Percentiles rank a stretch among this genome's conserved stretches.
These are phyloP conservation scores for Nyctibius grandis DNA, from an alignment of 2,797 vertebrate genomes.

Conservation along the genomic window DNA sequence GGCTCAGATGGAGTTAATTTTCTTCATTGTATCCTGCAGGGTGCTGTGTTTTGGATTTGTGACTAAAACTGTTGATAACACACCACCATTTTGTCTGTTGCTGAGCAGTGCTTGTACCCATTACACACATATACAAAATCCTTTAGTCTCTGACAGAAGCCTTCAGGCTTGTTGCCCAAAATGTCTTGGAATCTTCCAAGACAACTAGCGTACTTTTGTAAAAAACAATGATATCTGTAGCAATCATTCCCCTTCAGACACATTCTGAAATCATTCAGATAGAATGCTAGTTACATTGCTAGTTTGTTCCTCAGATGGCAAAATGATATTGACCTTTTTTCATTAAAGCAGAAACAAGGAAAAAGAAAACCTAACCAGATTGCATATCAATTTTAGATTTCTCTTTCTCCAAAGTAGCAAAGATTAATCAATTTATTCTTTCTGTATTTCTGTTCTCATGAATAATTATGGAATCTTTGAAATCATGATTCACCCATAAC, in stretches of 20 bases:
- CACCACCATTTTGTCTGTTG: background rate
- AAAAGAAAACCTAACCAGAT: background rate
- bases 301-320: background rate
- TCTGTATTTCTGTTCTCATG: background rate
- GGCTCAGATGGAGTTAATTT: background rate
- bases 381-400: background rate
- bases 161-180: background rate
- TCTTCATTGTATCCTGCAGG: background rate
- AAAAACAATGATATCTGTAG: background rate
- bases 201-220: background rate
- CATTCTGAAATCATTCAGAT: background rate
- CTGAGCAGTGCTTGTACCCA: background rate
- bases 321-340: background rate
- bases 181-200: background rate
- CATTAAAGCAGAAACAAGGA: background rate
- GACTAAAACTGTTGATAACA: background rate
- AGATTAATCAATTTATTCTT: background rate
- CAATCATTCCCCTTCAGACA: background rate
- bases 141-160: background rate
- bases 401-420: background rate
- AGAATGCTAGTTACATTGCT: background rate
- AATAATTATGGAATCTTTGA: background rate
- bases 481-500: background rate
- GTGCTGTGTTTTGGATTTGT: background rate
- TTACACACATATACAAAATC: background rate